Base-by-base conservation (phyloP, 2,888 invertebrate genomes). In the Polyommatus iphigenia region DNA sequence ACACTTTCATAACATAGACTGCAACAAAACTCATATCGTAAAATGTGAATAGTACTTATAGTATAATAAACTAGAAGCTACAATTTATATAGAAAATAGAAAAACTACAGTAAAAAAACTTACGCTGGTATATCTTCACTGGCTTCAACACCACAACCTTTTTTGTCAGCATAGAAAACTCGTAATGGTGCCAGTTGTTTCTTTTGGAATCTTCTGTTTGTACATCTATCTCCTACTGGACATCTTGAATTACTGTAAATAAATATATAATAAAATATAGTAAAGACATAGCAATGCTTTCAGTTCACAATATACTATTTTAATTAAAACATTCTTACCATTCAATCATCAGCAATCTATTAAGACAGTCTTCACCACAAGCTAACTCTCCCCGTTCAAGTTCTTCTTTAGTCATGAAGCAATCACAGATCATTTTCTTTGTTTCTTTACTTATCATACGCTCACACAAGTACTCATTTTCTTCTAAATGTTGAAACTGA, bases 331-430 rank as follows among this genome's bases (percentile, higher is more conserved):
- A 71, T 78, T 84, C 90, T 92, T 94, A 98, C 98, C 98, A 99
- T 95, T 99, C 99, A 87, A 99, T 99, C 97, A 99, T 98, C n/a
- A 99, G 96, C 87, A 99, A 95, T 86, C 99, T 96, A 94, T 99
- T 99, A 57, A 99, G 95, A 90, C 99, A 99, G 91, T 99, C 98
- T 86, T 98, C 98, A 0, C 98, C 99, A 89, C 99, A 99, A 13
- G 98, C 98, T 80, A 96, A 90, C 86, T 98, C 97, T 0, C 98
- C 98, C 79, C 96, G 94, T 71, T 96, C 95, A 81, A 97, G 95
- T 87, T 99, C 99, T 83, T 99, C 99, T 87, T 97, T 96, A 78
- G 97, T 97, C 82, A 99, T 95, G 86, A 97, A 97, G 89, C 99
- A 99, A 90, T 99, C 99, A 90, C 99, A 99, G 50, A 97, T 96